Evolutionary conservation across 2,113 vertebrate species (phyloP).

Genomic region (Chelonoidis abingdonii): DNA sequence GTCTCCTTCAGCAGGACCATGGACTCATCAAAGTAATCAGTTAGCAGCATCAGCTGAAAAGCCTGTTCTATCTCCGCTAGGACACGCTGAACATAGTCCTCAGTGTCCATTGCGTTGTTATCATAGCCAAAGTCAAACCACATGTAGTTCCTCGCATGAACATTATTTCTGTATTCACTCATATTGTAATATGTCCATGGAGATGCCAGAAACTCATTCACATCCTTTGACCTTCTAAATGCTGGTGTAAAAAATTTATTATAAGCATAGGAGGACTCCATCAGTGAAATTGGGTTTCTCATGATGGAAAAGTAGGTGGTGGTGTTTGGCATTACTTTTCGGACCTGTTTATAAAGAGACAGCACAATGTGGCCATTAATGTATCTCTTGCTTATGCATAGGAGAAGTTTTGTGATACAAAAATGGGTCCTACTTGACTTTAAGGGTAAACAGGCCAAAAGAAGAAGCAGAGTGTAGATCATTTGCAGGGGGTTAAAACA

Average conservation of each 20-base stretch:
- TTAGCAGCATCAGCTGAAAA: constrained; percentile 87
- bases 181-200: constrained; percentile 70
- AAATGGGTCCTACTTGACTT: neutral
- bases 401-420: neutral
- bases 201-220: constrained; percentile 81
- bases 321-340: constrained; percentile 84
- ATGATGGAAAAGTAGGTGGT: constrained; percentile 91
- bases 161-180: neutral
- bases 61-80: constrained; percentile 77
- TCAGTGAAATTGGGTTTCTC: constrained; percentile 84
- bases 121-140: constrained; percentile 91
- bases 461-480: neutral
- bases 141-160: constrained; percentile 83
- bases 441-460: neutral
- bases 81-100: constrained; percentile 31
- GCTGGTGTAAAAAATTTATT: constrained; percentile 78
- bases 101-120: constrained; percentile 37
- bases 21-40: constrained; percentile 92
- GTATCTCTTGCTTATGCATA: neutral
- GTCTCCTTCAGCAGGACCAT: constrained; percentile 85
- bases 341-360: constrained; percentile 79
- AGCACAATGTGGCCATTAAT: neutral
- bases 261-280: constrained; percentile 90
- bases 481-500: neutral
- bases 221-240: constrained; percentile 68